phyloP scores from a whole-genome alignment of 2,797 vertebrate species.

The Avahi laniger region DNA sequence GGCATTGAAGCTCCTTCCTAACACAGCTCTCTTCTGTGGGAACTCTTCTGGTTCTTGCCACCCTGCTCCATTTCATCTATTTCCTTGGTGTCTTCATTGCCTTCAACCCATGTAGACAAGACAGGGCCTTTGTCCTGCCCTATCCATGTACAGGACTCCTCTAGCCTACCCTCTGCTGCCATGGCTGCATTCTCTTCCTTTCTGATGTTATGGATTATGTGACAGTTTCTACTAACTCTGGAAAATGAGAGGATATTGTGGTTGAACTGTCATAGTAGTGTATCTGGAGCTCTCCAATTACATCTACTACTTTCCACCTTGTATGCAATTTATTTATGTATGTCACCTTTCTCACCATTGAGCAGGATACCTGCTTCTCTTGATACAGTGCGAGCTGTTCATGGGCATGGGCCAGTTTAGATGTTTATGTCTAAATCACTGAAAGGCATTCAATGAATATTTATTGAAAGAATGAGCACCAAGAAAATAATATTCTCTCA shows the following conservation, averaged over 20 bases:
- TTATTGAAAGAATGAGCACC: neutral
- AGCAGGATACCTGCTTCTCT: neutral
- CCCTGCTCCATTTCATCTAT: neutral
- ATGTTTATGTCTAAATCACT: neutral
- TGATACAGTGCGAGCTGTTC: neutral
- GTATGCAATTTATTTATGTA: neutral
- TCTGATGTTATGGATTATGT: neutral
- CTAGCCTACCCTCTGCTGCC: neutral
- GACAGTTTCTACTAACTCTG: neutral
- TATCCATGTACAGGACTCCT: fast-evolving
- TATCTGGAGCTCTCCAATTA: neutral
- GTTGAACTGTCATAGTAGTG: neutral
- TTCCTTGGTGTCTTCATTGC: neutral
- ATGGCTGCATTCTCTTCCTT: neutral
- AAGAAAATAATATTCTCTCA: neutral
- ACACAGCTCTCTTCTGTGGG: neutral
- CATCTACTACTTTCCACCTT: neutral
- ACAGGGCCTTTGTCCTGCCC: neutral
- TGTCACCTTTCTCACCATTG: neutral
- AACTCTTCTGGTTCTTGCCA: neutral
- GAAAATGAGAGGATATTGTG: neutral
- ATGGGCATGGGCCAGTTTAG: neutral
- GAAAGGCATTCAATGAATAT: neutral
- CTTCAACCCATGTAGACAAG: neutral
- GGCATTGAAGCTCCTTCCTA: neutral